These are phyloP conservation scores for Conus ventricosus DNA, from an alignment of 1,140 invertebrate genomes.

Conservation along the genomic window DNA sequence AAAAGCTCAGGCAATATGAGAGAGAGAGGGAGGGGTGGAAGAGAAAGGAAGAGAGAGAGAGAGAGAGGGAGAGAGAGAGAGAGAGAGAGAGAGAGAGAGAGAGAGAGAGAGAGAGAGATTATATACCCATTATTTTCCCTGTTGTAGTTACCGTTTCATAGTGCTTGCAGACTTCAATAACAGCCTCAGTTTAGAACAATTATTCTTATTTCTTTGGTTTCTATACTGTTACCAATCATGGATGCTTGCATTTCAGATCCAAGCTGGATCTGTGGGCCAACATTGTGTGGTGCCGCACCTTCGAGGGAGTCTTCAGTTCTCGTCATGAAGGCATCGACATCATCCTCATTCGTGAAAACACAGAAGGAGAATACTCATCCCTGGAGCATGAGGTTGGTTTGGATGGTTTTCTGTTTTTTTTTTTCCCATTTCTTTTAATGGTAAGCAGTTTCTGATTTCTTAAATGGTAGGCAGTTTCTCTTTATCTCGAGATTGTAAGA, in stretches of 20 bases:
- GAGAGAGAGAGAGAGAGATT: no score
- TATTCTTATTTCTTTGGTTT: no score
- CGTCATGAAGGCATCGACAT: slow-evolving; percentile 94
- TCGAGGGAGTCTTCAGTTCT: slow-evolving; percentile 89
- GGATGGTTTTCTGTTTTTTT: not conserved
- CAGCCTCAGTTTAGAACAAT: no score
- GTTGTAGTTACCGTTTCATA: not conserved
- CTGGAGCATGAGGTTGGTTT: slow-evolving; percentile 89
- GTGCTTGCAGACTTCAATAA: not conserved
- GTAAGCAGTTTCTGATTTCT: no score
- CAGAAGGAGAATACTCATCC: slow-evolving; percentile 99
- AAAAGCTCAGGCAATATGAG: no score
- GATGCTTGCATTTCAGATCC: slow-evolving; percentile 75
- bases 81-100: no score
- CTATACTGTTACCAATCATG: not conserved
- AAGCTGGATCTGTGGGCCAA: slow-evolving; percentile 96
- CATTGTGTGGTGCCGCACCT: slow-evolving; percentile 95
- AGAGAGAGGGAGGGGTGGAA: no score
- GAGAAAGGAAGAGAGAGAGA: no score
- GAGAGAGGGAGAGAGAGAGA: no score
- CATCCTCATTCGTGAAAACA: slow-evolving; percentile 98
- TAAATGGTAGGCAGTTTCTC: no score
- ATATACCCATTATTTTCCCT: not conserved
- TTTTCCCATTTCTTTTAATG: not conserved
- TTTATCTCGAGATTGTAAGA: no score